Base-by-base conservation (phyloP, 2,888 invertebrate genomes). In the Drosophila conformis region DNA sequence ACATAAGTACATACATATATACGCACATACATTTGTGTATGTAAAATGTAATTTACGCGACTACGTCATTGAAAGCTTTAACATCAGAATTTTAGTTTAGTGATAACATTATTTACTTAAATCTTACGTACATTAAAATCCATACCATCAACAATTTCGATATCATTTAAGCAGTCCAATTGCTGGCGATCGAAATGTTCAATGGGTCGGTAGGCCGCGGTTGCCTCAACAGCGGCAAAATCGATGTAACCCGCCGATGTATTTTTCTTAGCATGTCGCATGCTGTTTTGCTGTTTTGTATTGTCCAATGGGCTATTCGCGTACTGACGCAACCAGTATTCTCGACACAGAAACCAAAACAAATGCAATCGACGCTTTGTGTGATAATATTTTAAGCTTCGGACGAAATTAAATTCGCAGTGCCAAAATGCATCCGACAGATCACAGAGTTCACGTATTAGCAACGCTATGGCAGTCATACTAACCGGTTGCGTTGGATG, bases 401-500 rank as follows among this genome's bases (percentile, higher is more conserved):
- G 84, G 18, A 61, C 66, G 7, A 90, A 76, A 67, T 91, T 87
- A 60, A 90, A 92, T 58, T 90, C 87, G 72, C 89, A 92, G 21
- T 76, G 83, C 76, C 90, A 77, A 70, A 91, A 91, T 66, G 91
- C 91, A 90, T 89, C 79, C 69, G 90, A 86, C 61, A 93, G 79
- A 72, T 87, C 88, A 76, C 78, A 90, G 31, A 93, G 72, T 73
- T 93, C 90, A 67, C 89, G 83, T 69, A 91, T 63, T 51, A 90
- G 83, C 74, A 90, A 83, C 65, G 89, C 80, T 80, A 93, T 78
- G 85, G 93, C 92, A 73, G 92, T 93, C 93, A 93, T 93, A 76
- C 82, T 83, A 70, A 78, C 57, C 63, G 53, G 49, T 64, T 63
- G 49, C 52, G 42, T 68, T 60, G 52, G 49, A 60, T 51, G 51